Evolutionary conservation across 2,113 vertebrate genomes (phyloP).

Genomic region (Atractosteus spatula): DNA sequence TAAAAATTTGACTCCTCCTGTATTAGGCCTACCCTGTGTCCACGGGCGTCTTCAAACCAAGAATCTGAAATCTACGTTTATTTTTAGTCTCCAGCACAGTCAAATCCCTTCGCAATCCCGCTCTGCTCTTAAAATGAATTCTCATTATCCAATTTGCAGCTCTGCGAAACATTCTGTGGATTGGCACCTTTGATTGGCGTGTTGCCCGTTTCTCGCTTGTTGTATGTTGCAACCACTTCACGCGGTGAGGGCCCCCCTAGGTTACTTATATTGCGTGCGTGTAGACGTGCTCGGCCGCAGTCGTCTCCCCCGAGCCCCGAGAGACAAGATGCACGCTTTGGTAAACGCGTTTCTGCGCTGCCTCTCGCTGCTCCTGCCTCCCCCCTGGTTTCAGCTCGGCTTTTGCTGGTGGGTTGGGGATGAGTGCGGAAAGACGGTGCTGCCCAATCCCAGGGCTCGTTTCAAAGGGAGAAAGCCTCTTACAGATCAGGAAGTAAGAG

Average conservation of each 20-base stretch:
- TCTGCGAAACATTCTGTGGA: conserved; percentile 15
- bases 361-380: conserved; percentile 62
- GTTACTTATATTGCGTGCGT: conserved; percentile 38
- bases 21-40: too few species aligned
- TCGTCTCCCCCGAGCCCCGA: background rate
- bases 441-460: conserved; percentile 70
- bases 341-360: conserved; percentile 67
- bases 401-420: conserved; percentile 65
- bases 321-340: conserved; percentile 52
- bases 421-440: conserved; percentile 51
- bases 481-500: conserved; percentile 69
- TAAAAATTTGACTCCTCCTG: too few species aligned
- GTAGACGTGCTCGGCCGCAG: background rate
- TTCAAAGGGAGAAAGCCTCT: conserved; percentile 66
- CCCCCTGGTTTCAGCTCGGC: conserved; percentile 65
- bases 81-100: conserved; percentile 10
- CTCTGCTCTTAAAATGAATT: conserved; percentile 26
- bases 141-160: conserved; percentile 61
- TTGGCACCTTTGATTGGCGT: conserved; percentile 34
- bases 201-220: conserved; percentile 42
- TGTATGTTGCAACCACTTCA: conserved; percentile 43
- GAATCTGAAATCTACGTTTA: background rate
- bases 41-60: too few species aligned
- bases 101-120: conserved; percentile 6
- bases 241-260: background rate